Base-by-base conservation (phyloP, 2,888 invertebrate species). In the Nemotelus nigrinus region DNA sequence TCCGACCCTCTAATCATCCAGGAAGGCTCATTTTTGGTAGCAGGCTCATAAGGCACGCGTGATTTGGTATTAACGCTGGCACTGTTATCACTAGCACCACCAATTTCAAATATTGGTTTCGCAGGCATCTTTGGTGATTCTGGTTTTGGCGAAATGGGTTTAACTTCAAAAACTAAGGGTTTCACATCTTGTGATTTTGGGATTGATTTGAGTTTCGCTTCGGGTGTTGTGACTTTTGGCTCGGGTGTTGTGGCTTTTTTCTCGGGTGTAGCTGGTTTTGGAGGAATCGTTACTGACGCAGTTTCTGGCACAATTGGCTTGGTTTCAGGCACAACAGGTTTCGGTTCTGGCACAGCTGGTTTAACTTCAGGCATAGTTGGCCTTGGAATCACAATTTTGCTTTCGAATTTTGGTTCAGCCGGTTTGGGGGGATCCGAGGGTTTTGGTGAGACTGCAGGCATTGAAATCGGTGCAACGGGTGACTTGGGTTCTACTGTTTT, bases 271-370 rank as follows among this genome's bases (percentile, higher is more conserved):
- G 10, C 53, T 10, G 53, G 10, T 53, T 53, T 53, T 53, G 10
- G 43, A 48, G 71, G 8, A 57, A 45, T 43, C 44, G 55, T 60
- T 39, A 64, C 57, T 77, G 63, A 43, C 7, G 10, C 25, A 10
- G 85, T 82, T 76, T 85, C 85, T 45, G 85, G 84, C 81, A 84
- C 84, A 6, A 80, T 80, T 70, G 84, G 83, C 2, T 39, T 63
- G n/a, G 63, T 39, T 3, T 39, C 7, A 83, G 82, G 72, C 10
- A 53, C 53, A 1, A 82, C 83, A 7, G 41, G 58, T 44, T 48
- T 58, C 3, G 65, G 57, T 63, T 39, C n/a, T 2, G 70, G 58
- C 64, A 44, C 43, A 71, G 4, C 39, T 2, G 58, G 57, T 65
- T 45, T 43, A n/a, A 10, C 53, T 65, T 55, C 60, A 47, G 78